Base-by-base conservation (phyloP, 1,140 invertebrate species). In the Chymomyza costata region DNA sequence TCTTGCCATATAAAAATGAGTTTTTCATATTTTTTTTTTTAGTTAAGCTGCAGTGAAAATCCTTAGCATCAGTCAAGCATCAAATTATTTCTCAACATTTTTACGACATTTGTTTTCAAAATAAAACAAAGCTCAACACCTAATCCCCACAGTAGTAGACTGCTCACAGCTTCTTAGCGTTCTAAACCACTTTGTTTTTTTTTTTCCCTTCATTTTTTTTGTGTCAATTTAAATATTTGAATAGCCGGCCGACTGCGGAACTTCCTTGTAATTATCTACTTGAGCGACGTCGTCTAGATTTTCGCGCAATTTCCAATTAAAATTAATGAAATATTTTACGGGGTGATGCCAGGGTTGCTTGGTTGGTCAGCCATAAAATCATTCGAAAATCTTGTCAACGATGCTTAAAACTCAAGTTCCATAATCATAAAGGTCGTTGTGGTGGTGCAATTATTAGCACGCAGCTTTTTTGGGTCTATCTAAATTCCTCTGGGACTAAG, bases 61-160 rank as follows among this genome's bases (percentile, higher is more conserved):
- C 62, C 39, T 13, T 8, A 35, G 45, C 71, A 59, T 71, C 71
- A 78, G 73, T 78, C 71, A 71, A 61, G 34, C 73, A 67, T 78
- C 66, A 80, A 71, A 76, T 76, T 71, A 76, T 67, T 37, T 60
- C 61, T 78, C 41, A 47, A 66, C 57, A 66, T 66, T 76, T 76
- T 76, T 76, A 76, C 65, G 71, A 71, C 71, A 71, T 78, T 78
- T 78, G 73, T 80, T 78, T n/a, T 78, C 71, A 71, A 78, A 78
- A 80, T n/a, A 80, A 78, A 71, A 54, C 50, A 57, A 60, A 43
- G 64, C 68, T 68, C 53, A 46, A 73, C 63, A 64, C 43, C 40
- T 54, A 17, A 16, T 34, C 35, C 14, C 16, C 14, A 6, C 18
- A 28, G 13, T 25, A 25, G 6, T 19, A 34, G 15, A 8, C 8